Conservation (phyloP, 2,113 vertebrate species). For the Gallinago paraguaiae region DNA sequence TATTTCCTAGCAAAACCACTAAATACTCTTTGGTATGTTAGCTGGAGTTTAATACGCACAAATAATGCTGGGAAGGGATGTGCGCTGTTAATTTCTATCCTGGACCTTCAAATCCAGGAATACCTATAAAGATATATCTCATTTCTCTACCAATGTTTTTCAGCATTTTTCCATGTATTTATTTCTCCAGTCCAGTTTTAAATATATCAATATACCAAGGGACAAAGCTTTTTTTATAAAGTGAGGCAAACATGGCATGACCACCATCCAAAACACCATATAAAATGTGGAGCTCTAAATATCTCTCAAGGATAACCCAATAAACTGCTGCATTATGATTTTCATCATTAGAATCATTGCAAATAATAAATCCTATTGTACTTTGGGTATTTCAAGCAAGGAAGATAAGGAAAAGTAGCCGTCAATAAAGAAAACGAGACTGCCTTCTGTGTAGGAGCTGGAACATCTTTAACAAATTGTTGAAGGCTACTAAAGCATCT, state of each 20-base stretch:
- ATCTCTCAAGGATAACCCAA: neutral
- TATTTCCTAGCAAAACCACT: slow-evolving; percentile 40
- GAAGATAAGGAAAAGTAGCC: neutral
- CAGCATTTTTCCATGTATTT: neutral
- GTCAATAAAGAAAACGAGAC: neutral
- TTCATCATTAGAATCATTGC: neutral
- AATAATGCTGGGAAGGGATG: neutral
- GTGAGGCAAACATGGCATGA: neutral
- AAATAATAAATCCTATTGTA: neutral
- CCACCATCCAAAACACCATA: neutral
- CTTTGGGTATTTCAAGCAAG: neutral
- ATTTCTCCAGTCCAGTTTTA: neutral
- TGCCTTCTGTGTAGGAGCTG: neutral
- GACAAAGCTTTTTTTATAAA: neutral
- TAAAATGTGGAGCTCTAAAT: neutral
- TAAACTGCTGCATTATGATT: neutral
- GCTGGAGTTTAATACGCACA: neutral
- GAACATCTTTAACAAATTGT: neutral
- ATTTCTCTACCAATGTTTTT: neutral
- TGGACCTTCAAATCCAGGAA: neutral
- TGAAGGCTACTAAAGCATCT: neutral
- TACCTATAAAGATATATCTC: neutral
- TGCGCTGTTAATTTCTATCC: neutral
- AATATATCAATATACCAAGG: neutral
- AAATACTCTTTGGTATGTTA: neutral